These are phyloP conservation scores for Montipora foliosa DNA, from an alignment of 64 coral and sea anemone genomes.

Conservation along the genomic window DNA sequence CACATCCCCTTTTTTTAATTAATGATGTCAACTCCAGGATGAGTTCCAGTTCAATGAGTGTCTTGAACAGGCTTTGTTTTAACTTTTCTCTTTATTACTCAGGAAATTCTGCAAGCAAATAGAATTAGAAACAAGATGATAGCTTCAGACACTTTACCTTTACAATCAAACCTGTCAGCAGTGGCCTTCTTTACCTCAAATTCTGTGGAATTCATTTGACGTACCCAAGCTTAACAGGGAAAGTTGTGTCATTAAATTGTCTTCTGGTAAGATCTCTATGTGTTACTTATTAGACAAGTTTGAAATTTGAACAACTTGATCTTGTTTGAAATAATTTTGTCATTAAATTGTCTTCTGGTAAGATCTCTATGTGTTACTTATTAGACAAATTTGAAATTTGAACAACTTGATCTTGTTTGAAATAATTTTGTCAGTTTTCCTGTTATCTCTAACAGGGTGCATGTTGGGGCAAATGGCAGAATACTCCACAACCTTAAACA, in stretches of 20 bases:
- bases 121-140: slow-evolving; percentile 78
- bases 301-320: no score
- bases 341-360: slow-evolving; percentile 21
- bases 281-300: no score
- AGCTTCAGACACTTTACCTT: slow-evolving; percentile 18
- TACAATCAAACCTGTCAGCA: slow-evolving; percentile 33
- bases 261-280: slow-evolving; percentile 2
- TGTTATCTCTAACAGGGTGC: no score
- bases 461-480: no score
- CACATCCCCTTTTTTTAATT: no score
- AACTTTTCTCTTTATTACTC: background rate
- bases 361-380: background rate
- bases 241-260: slow-evolving; percentile 21
- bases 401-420: no score
- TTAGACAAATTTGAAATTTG: no score
- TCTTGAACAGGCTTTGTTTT: no score
- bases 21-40: no score
- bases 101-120: slow-evolving; percentile 73
- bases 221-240: slow-evolving; percentile 40
- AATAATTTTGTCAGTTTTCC: no score
- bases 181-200: slow-evolving; percentile 56
- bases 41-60: no score
- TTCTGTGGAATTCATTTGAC: slow-evolving; percentile 59
- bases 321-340: background rate
- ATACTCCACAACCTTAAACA: no score